Base-by-base conservation (phyloP, 2,888 invertebrate species). In the Tinea semifulvella region DNA sequence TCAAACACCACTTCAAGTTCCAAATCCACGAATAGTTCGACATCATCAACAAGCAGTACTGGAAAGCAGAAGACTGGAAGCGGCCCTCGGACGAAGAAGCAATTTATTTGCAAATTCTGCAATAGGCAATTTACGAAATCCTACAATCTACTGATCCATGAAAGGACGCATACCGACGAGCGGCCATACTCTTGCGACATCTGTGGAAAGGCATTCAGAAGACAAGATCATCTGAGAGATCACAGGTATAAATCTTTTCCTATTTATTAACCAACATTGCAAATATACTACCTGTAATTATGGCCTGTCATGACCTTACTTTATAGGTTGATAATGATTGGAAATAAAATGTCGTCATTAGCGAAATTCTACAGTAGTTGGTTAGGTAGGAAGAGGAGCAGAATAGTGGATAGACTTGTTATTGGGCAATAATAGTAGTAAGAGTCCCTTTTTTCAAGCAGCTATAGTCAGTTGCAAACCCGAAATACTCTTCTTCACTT, bases 91-190 rank as follows among this genome's bases (percentile, higher is more conserved):
- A 95, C 96, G 25, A 97, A 97, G 79, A 98, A 98, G 71, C 96
- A 98, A 72, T 98, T 97, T 75, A 98, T 98, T 62, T 98, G 98
- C 83, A 95, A 96, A 77, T 98, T 94, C 80, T 98, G 98, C 73
- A 93, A 94, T 68, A 86, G 98, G 43, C 96, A 97, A 67, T 98
- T 98, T 73, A 98, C 98, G 51, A 98, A 98, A 82, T 95, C 94
- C 42, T 98, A 96, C 76, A 98, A 98, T 77, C 84, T 98, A 61
- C 84, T 98, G 57, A 98, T 98, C 57, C 98, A 98, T 79, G 98
- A 98, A 68, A 84, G 96, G 63, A 98, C 98, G 13, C 98, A 98
- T 67, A 98, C 98, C 26, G 96, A 98, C 67, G 98, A 98, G 75
- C 81, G 98, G 52, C 98, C 98, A 1, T 98, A 96, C 70, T 93